These are phyloP conservation scores for Hecatera dysodea DNA, from an alignment of 2,888 invertebrate species.

Conservation along the genomic window DNA sequence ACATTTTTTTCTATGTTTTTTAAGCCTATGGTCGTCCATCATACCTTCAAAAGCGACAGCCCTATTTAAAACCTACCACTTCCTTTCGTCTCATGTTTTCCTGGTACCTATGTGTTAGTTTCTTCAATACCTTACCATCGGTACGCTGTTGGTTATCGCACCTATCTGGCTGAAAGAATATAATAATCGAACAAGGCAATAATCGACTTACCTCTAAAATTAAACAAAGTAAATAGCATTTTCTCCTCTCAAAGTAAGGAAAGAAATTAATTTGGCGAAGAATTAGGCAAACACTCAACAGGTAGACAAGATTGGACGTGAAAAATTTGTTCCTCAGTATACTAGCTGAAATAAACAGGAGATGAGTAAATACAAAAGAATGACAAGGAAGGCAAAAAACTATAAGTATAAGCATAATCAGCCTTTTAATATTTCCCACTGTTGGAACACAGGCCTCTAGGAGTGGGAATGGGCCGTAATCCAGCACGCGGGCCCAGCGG, in stretches of 20 bases:
- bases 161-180: background rate
- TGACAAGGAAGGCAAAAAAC: too few relatives aligned
- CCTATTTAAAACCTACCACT: background rate
- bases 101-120: background rate
- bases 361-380: too few relatives aligned
- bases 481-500: too few relatives aligned
- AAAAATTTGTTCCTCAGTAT: slow-evolving; percentile 69
- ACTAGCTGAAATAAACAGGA: slow-evolving; percentile 65
- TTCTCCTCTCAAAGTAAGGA: slow-evolving; percentile 59
- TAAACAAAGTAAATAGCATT: slow-evolving; percentile 53
- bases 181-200: background rate
- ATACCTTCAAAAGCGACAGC: background rate
- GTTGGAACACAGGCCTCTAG: too few relatives aligned
- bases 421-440: too few relatives aligned
- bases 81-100: background rate
- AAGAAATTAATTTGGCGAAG: slow-evolving; percentile 67
- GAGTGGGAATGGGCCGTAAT: too few relatives aligned
- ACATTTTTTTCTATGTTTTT: background rate
- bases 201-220: slow-evolving; percentile 71
- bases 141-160: background rate
- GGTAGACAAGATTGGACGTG: slow-evolving; percentile 73
- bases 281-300: slow-evolving; percentile 71
- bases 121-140: background rate
- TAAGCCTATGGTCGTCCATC: background rate
- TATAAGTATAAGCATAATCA: too few relatives aligned